Evolutionary conservation across 1,140 invertebrate genomes (phyloP).

Genomic region (Probaryconus sp.): DNA sequence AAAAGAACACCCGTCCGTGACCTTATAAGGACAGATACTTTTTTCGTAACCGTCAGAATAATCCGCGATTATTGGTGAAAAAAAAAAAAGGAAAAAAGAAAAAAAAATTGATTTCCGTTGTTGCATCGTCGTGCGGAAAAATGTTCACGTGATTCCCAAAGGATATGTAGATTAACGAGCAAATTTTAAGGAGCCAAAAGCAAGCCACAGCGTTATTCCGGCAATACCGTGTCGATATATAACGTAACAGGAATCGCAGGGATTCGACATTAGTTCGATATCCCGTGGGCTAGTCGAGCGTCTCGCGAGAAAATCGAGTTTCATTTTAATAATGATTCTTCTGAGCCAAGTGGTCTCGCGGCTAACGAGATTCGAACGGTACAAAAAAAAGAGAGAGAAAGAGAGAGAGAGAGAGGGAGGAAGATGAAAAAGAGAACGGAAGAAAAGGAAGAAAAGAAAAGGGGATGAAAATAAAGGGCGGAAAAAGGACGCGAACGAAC

Average conservation of each 20-base stretch:
- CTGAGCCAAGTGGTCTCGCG: slow-evolving; percentile 37
- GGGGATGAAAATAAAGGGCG: neutral
- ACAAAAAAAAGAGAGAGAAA: slow-evolving; percentile 1
- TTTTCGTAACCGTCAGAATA: no score
- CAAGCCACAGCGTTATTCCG: neutral
- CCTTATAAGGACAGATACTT: no score
- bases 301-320: slow-evolving; percentile 37
- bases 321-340: slow-evolving; percentile 53
- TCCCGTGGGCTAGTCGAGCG: slow-evolving; percentile 21
- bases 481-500: no score
- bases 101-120: slow-evolving; percentile 1
- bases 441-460: neutral
- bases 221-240: slow-evolving; percentile 20
- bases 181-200: slow-evolving; percentile 9
- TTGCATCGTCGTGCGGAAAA: no score
- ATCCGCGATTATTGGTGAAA: no score
- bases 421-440: slow-evolving; percentile 2
- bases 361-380: slow-evolving; percentile 46
- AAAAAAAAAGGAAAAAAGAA: no score
- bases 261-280: slow-evolving; percentile 23
- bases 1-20: no score
- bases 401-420: neutral
- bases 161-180: slow-evolving; percentile 15
- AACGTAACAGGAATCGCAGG: slow-evolving; percentile 4
- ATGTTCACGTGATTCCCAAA: slow-evolving; percentile 5